These are phyloP conservation scores for Platichthys stellatus DNA, from an alignment of 2,113 vertebrate genomes.

Conservation along the genomic window DNA sequence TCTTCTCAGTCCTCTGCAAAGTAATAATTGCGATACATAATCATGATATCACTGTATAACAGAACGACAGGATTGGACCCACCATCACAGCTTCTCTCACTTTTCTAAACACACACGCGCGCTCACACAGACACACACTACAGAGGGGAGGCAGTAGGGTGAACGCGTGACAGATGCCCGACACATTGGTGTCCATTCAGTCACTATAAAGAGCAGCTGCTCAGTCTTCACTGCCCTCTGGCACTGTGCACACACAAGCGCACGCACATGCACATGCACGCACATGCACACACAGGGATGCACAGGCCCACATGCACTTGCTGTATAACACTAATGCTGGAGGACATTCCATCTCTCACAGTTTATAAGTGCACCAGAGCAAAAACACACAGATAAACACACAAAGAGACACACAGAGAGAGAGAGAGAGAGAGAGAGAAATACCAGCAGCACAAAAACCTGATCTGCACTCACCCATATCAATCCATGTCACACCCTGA, in stretches of 20 bases:
- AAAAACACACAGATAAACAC: conserved; percentile 35
- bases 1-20: not conserved
- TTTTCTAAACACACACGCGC: not conserved
- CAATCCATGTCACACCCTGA: conserved; percentile 64
- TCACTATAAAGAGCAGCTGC: conserved; percentile 84
- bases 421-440: not conserved
- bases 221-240: conserved; percentile 77
- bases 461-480: conserved; percentile 64
- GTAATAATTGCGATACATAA: not conserved
- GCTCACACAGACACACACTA: conserved; percentile 43
- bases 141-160: conserved; percentile 58
- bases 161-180: conserved; percentile 79
- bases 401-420: not conserved
- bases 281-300: conserved; percentile 19
- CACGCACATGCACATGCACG: conserved; percentile 25
- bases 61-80: conserved; percentile 5
- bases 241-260: conserved; percentile 56
- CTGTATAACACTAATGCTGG: conserved; percentile 66
- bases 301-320: conserved; percentile 54
- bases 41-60: not conserved
- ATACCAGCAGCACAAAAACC: conserved; percentile 54
- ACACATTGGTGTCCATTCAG: conserved; percentile 82
- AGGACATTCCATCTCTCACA: conserved; percentile 66
- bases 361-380: conserved; percentile 55
- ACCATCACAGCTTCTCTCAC: conserved; percentile 27